Evolutionary conservation across 2,797 vertebrate species (phyloP), one percentile per base, ranked within the genome.

Genomic region (Gymnopithys bicolor): DNA sequence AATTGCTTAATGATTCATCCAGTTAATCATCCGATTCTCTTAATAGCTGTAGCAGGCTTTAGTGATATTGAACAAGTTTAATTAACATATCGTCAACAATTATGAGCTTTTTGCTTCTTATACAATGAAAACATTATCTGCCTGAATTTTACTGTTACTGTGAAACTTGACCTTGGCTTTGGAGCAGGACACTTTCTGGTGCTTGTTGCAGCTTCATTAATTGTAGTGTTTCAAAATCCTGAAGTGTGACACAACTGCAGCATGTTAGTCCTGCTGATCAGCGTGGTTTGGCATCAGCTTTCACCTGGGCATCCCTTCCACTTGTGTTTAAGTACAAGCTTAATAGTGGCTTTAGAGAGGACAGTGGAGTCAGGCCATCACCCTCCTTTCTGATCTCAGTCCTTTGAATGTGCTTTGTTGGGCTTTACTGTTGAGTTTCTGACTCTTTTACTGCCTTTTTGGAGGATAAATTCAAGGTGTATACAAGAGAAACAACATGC

Each of bases 1-100:
- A 95, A 84, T 95, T 91, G 53, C 68, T 49, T 95, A 93, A 92
- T 91, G 84, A 95, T 90, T 96, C 90, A 95, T 95, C 55, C 60
- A 78, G 68, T 94, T 94, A 93, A 49, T 95, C 75, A 89, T 92
- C 53, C 4, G 3, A 85, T 84, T 89, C 53, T 89, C 83, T 73
- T 96, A 94, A 94, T 82, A 84, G 68, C 75, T 89, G 37, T 82
- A 90, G 75, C 81, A 93, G 60, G 48, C 84, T 89, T 90, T 90
- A 58, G 83, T 87, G 71, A 45, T 90, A 93, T 46, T 37, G 78
- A 78, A 48, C 55, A 86, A 86, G 58, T 86, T 90, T 86, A 89
- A 94, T 94, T 95, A 94, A 94, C 83, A 28, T 91, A 93, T 78
- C 41, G 5, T 63, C 83, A 91, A 33, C 79, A 86, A 64, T 79